Conservation (phyloP, 2,888 invertebrate species). For the Drosophila tripunctata region DNA sequence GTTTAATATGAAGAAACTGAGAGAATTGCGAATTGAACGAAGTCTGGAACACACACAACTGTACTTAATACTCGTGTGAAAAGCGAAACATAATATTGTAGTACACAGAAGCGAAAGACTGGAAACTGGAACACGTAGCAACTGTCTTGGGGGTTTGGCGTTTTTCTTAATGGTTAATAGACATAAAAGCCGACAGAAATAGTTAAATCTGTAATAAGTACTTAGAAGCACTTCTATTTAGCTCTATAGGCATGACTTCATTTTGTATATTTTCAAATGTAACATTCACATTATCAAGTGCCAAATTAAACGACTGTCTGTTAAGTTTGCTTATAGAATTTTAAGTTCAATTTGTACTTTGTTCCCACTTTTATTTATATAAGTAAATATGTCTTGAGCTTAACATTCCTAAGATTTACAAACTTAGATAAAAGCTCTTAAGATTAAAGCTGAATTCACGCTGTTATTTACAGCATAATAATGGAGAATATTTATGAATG, state of each 20-base stretch:
- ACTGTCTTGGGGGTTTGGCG: slow-evolving; percentile 5
- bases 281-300: background rate
- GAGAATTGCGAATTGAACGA: slow-evolving; percentile 9
- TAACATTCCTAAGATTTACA: too few species aligned
- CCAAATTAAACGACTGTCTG: slow-evolving; percentile 5
- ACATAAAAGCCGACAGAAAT: background rate
- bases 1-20: slow-evolving; percentile 5
- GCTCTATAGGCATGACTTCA: background rate
- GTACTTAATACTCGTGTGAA: slow-evolving; percentile 51
- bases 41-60: slow-evolving; percentile 7
- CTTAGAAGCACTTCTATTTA: background rate
- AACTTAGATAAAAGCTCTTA: too few species aligned
- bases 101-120: slow-evolving; percentile 5
- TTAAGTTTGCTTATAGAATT: background rate
- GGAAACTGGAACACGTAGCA: slow-evolving; percentile 26
- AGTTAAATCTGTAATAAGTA: background rate
- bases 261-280: background rate
- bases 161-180: slow-evolving; percentile 9
- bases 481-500: too few species aligned
- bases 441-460: too few species aligned
- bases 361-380: background rate
- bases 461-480: too few species aligned
- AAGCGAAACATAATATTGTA: slow-evolving; percentile 21
- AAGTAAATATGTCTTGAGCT: too few species aligned
- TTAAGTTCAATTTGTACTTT: background rate